Percentiles rank a stretch among this genome's conserved stretches.
Evolutionary conservation across 2,797 vertebrate genomes (phyloP).

Genomic region (Lophius americanus): DNA sequence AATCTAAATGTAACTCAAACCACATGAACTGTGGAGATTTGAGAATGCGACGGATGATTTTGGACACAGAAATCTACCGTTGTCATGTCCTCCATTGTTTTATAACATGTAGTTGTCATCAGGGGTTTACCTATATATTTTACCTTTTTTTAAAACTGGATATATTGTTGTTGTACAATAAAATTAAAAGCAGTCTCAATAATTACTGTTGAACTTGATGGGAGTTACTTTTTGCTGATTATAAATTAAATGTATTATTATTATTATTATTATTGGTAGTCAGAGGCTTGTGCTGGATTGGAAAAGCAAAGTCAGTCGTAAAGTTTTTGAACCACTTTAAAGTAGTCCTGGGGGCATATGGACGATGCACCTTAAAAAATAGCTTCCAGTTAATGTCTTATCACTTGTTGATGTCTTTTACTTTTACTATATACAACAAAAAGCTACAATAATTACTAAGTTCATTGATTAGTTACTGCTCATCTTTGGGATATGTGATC

Average conservation of each 20-base stretch:
- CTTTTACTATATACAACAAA: not conserved
- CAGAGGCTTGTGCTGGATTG: conserved; percentile 7
- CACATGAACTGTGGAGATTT: conserved; percentile 13
- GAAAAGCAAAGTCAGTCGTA: not conserved
- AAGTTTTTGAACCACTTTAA: conserved; percentile 1
- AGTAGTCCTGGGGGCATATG: not conserved
- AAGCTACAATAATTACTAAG: not conserved
- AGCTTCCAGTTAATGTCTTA: no score
- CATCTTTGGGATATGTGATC: not conserved
- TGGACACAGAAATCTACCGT: not conserved
- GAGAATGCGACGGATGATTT: conserved; percentile 25
- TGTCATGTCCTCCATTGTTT: conserved; percentile 4
- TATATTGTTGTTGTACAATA: not conserved
- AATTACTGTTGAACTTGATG: not conserved
- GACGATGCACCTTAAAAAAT: not conserved
- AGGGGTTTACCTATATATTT: not conserved
- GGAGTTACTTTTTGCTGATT: not conserved
- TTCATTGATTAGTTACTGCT: not conserved
- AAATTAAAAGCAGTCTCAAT: not conserved
- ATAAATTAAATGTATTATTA: no score
- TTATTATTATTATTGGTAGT: no score
- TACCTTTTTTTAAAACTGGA: not conserved
- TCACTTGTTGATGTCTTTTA: no score
- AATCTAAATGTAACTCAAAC: not conserved
- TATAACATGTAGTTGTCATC: conserved; percentile 1